Evolutionary conservation across 2,113 vertebrate species (phyloP).

Genomic region (Callorhinus ursinus): DNA sequence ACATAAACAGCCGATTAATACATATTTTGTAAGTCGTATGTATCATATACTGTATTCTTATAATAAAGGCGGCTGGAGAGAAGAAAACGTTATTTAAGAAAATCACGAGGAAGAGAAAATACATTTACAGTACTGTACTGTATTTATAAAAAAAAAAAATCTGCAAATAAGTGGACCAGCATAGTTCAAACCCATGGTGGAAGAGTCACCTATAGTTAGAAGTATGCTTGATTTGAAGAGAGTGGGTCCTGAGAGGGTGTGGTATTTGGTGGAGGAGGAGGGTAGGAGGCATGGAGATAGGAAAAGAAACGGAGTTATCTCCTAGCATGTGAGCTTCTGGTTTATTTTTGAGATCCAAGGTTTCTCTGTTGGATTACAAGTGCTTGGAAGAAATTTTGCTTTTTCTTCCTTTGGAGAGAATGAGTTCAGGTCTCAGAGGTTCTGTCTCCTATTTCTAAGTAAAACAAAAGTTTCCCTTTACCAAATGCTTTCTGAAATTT

Average conservation of each 20-base stretch:
- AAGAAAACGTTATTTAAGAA: background rate
- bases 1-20: background rate
- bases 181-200: background rate
- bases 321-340: background rate
- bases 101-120: background rate
- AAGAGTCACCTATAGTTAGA: background rate
- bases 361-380: background rate
- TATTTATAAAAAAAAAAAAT: background rate
- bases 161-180: background rate
- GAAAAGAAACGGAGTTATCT: background rate
- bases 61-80: background rate
- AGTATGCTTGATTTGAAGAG: background rate
- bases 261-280: background rate
- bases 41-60: background rate
- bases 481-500: constrained; percentile 22
- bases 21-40: background rate
- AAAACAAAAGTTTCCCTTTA: constrained; percentile 45
- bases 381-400: constrained; percentile 3
- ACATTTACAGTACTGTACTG: background rate
- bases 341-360: constrained; percentile 25
- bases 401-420: constrained; percentile 15
- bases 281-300: background rate
- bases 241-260: background rate
- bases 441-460: constrained; percentile 13
- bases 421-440: background rate